phyloP scores from a whole-genome alignment of 2,113 vertebrate genomes.

The Xyrauchen texanus region DNA sequence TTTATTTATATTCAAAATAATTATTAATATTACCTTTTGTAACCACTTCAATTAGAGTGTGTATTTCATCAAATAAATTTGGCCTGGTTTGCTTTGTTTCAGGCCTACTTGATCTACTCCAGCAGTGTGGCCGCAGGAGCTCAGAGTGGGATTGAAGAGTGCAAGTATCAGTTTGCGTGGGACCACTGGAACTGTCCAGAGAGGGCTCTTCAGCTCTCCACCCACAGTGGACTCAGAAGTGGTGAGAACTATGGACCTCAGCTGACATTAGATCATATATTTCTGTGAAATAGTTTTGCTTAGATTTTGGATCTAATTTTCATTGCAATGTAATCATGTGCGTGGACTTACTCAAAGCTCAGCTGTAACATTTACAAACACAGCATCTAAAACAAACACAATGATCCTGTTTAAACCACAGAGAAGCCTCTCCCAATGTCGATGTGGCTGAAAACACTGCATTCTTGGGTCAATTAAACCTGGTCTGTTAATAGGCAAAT shows the following conservation, averaged over 20 bases:
- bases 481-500: slow-evolving; percentile 40
- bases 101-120: slow-evolving; percentile 98
- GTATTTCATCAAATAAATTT: neutral
- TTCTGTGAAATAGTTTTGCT: neutral
- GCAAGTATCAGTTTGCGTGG: slow-evolving; percentile 98
- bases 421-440: slow-evolving; percentile 10
- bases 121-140: slow-evolving; percentile 97
- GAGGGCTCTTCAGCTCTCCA: slow-evolving; percentile 94
- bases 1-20: too few relatives aligned
- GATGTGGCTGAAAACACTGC: slow-evolving; percentile 41
- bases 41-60: too few relatives aligned
- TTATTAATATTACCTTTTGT: too few relatives aligned
- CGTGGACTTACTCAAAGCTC: neutral
- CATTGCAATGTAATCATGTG: neutral
- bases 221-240: slow-evolving; percentile 91
- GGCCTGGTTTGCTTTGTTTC: slow-evolving; percentile 43
- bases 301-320: too few relatives aligned
- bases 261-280: neutral
- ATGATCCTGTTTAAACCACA: slow-evolving; percentile 51
- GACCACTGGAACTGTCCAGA: slow-evolving; percentile 99
- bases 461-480: slow-evolving; percentile 45
- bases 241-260: slow-evolving; percentile 75
- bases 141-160: slow-evolving; percentile 97
- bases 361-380: slow-evolving; percentile 2
- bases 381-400: slow-evolving; percentile 49